These are phyloP conservation scores for Odontamblyopus rebecca DNA, from an alignment of 2,797 vertebrate genomes.

Conservation along the genomic window DNA sequence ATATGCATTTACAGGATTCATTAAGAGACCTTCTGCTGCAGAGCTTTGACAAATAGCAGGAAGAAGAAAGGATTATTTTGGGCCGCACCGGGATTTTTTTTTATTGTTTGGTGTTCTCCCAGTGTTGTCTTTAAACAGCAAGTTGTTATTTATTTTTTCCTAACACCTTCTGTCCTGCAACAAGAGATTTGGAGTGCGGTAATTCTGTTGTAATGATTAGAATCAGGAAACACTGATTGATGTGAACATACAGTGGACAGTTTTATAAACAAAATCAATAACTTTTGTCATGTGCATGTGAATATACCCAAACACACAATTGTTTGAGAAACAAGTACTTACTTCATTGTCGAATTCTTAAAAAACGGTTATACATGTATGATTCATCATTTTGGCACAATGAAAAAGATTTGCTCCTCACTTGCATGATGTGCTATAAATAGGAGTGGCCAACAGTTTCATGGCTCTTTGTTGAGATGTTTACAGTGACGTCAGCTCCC, in stretches of 20 bases:
- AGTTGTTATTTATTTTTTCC: constrained; percentile 20
- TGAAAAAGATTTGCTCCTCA: no score
- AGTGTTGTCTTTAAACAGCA: constrained; percentile 41
- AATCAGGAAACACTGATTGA: constrained; percentile 13
- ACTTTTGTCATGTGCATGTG: neutral
- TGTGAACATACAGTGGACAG: neutral
- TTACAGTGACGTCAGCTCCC: no score
- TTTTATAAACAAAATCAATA: neutral
- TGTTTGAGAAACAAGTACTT: no score
- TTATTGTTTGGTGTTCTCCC: constrained; percentile 49
- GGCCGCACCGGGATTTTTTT: constrained; percentile 20
- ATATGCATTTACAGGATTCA: constrained; percentile 46
- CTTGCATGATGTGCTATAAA: no score
- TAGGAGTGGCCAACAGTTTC: no score
- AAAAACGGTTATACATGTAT: no score
- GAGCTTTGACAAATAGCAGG: constrained; percentile 32
- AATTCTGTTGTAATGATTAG: constrained; percentile 18
- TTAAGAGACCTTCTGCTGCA: constrained; percentile 45
- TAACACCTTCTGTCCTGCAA: constrained; percentile 30
- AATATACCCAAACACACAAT: no score
- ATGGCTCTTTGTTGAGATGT: no score
- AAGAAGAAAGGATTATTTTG: constrained; percentile 21
- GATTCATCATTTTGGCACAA: no score
- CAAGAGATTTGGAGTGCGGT: constrained; percentile 19
- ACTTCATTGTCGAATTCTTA: no score